Percentiles rank a stretch among this genome's conserved stretches.
phyloP scores from a whole-genome alignment of 1,140 invertebrate species.

The Hycleus phaleratus region DNA sequence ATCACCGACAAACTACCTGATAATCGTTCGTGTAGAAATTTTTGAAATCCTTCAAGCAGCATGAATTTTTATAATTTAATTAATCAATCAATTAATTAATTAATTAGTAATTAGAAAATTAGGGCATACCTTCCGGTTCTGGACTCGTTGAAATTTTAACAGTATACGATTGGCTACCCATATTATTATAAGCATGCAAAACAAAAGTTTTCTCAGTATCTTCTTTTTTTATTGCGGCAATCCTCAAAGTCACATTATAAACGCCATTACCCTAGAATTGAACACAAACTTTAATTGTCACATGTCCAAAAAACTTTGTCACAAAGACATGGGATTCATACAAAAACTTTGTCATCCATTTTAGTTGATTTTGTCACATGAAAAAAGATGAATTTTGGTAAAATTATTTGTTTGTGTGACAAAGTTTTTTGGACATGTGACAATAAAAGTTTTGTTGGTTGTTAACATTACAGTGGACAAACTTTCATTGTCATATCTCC shows the following conservation, averaged over 20 bases:
- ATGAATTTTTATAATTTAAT: slow-evolving; percentile 10
- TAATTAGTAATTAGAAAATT: no score
- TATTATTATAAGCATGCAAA: slow-evolving; percentile 55
- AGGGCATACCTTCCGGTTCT: slow-evolving; percentile 53
- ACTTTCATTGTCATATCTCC: no score
- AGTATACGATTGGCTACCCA: slow-evolving; percentile 54
- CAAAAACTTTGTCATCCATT: no score
- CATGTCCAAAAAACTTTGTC: no score
- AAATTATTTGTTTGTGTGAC: no score
- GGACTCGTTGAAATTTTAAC: slow-evolving; percentile 62
- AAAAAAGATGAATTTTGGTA: no score
- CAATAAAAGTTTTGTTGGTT: no score
- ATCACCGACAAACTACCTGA: slow-evolving; percentile 11
- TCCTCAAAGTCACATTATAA: slow-evolving; percentile 57
- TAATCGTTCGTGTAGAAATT: slow-evolving; percentile 25
- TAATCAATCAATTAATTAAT: neutral
- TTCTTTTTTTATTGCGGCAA: slow-evolving; percentile 60
- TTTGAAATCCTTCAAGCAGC: slow-evolving; percentile 26
- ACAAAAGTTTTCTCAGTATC: slow-evolving; percentile 64
- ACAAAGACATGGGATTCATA: no score
- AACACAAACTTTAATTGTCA: neutral
- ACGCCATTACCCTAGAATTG: slow-evolving; percentile 51
- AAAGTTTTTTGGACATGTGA: no score
- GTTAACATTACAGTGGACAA: no score
- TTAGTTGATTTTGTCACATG: no score